Base-by-base conservation (phyloP, 2,888 invertebrate genomes). In the Leuctra nigra region DNA sequence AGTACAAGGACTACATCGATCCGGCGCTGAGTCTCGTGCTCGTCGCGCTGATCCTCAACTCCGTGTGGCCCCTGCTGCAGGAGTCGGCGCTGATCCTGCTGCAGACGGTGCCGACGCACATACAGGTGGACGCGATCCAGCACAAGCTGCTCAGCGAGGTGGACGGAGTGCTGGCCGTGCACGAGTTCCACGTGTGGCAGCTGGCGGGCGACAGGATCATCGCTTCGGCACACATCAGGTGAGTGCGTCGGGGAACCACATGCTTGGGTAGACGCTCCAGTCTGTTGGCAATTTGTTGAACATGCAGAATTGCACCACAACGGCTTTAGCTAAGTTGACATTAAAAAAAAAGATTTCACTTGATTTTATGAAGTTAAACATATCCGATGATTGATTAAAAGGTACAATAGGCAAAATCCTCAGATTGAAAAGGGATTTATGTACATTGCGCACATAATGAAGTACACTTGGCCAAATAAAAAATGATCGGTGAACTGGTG, bases 131-230 rank as follows among this genome's bases (percentile, higher is more conserved):
- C 70, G 91, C 89, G 53, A 91, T 96, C 66, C 89, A 94, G 70
- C 82, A 88, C 66, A 83, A 92, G 61, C 75, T 97, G 44, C 71
- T 94, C 60, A 86, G 88, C 67, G 91, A 91, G 68, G 90, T 97
- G 23, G 93, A 95, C 67, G 97, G 97, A 0, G 93, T 97, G 20
- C 72, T 95, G 55, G 96, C 94, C 0, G 94, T 98, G 1, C 97
- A 98, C 69, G 97, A 98, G 73, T 95, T 98, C 70, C 97, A 98
- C 71, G 92, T 98, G 9, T 98, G 98, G 98, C 97, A 97, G 75
- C 76, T 98, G 65, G 93, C 96, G 35, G 96, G 96, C 0, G 94
- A 95, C 73, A 82, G 95, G 63, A 96, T 97, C 63, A 96, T 98
- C 64, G 97, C 97, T 53, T 95, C 96, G 13, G 96, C 96, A 4